These are phyloP conservation scores for Hirudinaria manillensis DNA, from an alignment of 2,888 invertebrate genomes.

Conservation along the genomic window DNA sequence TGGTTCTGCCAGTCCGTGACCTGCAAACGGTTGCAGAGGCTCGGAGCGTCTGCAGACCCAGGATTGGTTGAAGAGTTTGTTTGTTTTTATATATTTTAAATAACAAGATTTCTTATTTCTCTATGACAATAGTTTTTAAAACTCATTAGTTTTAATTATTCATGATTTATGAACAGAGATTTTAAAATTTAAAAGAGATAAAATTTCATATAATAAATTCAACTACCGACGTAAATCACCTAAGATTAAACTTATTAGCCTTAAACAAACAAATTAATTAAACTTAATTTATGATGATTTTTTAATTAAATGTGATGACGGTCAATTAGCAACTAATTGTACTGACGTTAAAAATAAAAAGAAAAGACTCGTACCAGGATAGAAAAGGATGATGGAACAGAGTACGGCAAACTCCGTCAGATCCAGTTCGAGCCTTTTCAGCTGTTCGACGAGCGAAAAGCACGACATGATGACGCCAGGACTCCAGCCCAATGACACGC, in stretches of 20 bases:
- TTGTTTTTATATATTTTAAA: slow-evolving; percentile 4
- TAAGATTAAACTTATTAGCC: too few relatives aligned
- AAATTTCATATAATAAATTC: too few relatives aligned
- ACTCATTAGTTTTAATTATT: too few relatives aligned
- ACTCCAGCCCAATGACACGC: slow-evolving; percentile 21
- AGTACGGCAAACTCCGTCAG: slow-evolving; percentile 25
- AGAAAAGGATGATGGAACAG: slow-evolving; percentile 24
- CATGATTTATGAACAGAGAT: too few relatives aligned
- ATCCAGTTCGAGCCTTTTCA: slow-evolving; percentile 11
- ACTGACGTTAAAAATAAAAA: too few relatives aligned
- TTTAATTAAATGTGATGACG: too few relatives aligned
- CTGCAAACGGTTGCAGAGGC: slow-evolving; percentile 15
- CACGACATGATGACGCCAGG: slow-evolving; percentile 26
- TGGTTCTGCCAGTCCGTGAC: slow-evolving; percentile 21
- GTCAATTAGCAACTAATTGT: too few relatives aligned
- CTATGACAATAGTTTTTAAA: not conserved
- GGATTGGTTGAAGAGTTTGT: not conserved
- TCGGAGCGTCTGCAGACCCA: slow-evolving; percentile 21
- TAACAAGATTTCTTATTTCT: not conserved
- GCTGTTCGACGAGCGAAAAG: slow-evolving; percentile 23
- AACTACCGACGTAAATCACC: too few relatives aligned
- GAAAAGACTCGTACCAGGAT: slow-evolving; percentile 10
- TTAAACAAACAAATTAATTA: too few relatives aligned
- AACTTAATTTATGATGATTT: too few relatives aligned
- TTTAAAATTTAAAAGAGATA: too few relatives aligned